Evolutionary conservation across 1,140 invertebrate genomes (phyloP), one percentile per base, ranked within the genome.

Genomic region (Oppia nitens): DNA sequence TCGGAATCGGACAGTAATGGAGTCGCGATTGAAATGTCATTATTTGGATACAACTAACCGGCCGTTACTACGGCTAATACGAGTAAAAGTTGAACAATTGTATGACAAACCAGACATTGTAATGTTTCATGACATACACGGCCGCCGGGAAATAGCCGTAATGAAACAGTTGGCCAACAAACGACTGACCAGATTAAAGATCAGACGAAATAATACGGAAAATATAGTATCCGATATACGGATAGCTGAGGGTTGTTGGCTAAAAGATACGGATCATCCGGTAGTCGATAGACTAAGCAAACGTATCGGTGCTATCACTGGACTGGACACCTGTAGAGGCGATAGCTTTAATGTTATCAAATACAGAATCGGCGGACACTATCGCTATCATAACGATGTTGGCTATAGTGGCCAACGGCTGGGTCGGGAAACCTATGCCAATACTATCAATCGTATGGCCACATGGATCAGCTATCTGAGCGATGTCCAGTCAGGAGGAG

Each of bases 311-410:
- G 61, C 25, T 0, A 62, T 73, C 4, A 72, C 73, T 6, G 70
- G 71, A 6, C 62, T 75, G 50, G 49, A 52, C 2, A 26, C 59
- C 0, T 62, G 66, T 21, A 62, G 71, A 53, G 62, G 69, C 0
- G 71, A 73, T 60, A 52, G 68, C 0, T 61, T 72, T 1, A 71
- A 73, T 60, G 69, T 70, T 17, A 49, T 53, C 14, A 64, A 59
- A 49, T 63, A 64, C 32, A 60, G 81, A 12, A 76, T 81, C 61
- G 80, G 79, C 48, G 80, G 80, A 4, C 79, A 82, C 65, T 82
- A 82, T 68, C 77, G 77, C 63, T 79, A 79, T n/a, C 81, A 82
- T 66, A 78, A 75, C 70, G 80, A 82, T 67, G n/a, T n/a, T n/a
- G n/a, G n/a, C n/a, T n/a, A n/a, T n/a, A n/a, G n/a, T n/a, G n/a